Percentiles rank a stretch among this genome's conserved stretches.
Evolutionary conservation across 2,797 vertebrate species (phyloP).

Genomic region (Gambusia yucatana): DNA sequence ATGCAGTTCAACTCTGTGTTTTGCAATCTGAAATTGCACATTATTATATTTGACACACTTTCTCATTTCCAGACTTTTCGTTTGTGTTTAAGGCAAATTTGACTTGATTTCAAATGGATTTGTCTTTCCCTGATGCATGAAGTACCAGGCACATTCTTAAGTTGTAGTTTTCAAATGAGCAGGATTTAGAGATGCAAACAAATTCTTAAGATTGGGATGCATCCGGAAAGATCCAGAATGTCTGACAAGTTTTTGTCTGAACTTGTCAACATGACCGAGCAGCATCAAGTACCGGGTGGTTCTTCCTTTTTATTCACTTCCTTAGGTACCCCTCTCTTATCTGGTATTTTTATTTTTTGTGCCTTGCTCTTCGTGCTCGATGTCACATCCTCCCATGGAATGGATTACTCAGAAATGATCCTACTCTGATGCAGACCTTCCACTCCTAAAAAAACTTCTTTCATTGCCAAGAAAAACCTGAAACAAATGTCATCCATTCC

Average conservation of each 20-base stretch:
- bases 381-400: conserved; percentile 54
- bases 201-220: background rate
- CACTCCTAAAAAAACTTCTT: conserved; percentile 10
- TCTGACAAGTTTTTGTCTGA: conserved; percentile 51
- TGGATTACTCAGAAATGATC: conserved; percentile 72
- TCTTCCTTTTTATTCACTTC: background rate
- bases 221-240: background rate
- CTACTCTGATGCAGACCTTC: conserved; percentile 50
- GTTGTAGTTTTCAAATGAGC: conserved; percentile 3
- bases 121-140: background rate
- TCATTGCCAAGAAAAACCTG: conserved; percentile 17
- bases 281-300: conserved; percentile 29
- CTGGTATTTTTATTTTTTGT: conserved; percentile 32
- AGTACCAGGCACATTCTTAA: background rate
- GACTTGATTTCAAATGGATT: background rate
- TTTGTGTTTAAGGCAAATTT: background rate
- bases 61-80: background rate
- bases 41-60: background rate
- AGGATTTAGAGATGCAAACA: background rate
- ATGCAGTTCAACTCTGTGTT: background rate
- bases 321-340: conserved; percentile 2
- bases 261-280: conserved; percentile 63
- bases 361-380: conserved; percentile 44
- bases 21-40: background rate
- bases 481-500: conserved; percentile 36